Evolutionary conservation across 2,113 vertebrate species (phyloP).

Genomic region (Triplophysa dalaica): DNA sequence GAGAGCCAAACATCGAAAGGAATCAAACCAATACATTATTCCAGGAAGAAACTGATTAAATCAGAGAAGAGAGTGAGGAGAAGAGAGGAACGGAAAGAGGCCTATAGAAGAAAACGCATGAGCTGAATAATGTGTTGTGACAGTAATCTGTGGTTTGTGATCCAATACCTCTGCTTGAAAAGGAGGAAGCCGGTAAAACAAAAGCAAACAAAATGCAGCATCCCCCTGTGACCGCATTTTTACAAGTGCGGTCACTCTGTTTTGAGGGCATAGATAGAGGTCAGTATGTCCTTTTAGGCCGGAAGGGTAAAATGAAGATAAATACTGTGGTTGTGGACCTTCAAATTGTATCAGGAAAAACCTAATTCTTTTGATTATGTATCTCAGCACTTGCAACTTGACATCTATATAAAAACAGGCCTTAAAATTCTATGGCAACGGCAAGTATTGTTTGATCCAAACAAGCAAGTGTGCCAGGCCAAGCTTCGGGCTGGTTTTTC

Average conservation of each 20-base stretch:
- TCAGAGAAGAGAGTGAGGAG: conserved; percentile 41
- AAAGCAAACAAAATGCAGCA: background rate
- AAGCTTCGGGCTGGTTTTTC: conserved; percentile 23
- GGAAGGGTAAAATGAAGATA: conserved; percentile 14
- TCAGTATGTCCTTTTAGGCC: conserved; percentile 13
- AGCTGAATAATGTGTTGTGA: conserved; percentile 44
- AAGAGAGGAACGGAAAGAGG: conserved; percentile 25
- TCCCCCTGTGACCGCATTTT: conserved; percentile 15
- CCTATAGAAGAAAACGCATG: conserved; percentile 36
- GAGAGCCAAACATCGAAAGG: conserved; percentile 18
- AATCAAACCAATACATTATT: conserved; percentile 20
- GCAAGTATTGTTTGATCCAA: conserved; percentile 5
- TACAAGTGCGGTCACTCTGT: conserved; percentile 12
- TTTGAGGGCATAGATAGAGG: conserved; percentile 3
- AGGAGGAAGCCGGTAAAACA: conserved; percentile 14
- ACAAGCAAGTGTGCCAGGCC: conserved; percentile 12
- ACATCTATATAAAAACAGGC: conserved; percentile 7
- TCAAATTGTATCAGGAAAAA: background rate
- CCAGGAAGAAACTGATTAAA: conserved; percentile 55
- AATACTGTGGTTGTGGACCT: conserved; percentile 5
- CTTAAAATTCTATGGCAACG: conserved; percentile 28
- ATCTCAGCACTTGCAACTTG: background rate
- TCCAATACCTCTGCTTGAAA: conserved; percentile 25
- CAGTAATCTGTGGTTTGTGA: conserved; percentile 38
- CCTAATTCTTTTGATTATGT: background rate